Base-by-base conservation (phyloP, 2,113 vertebrate genomes). In the Polypterus bichir region DNA sequence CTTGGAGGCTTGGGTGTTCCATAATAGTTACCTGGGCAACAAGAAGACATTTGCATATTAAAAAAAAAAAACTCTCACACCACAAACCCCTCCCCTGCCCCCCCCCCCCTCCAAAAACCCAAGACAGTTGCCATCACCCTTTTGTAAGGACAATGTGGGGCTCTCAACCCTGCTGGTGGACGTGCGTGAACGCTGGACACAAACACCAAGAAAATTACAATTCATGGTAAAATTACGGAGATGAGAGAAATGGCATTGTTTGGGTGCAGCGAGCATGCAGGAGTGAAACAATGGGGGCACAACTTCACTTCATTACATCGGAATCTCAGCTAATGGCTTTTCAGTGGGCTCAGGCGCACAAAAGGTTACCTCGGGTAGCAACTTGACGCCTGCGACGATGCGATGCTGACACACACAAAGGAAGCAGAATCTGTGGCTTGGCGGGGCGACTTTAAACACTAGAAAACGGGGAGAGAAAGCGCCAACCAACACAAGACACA, bases 11-110 rank as follows among this genome's bases (percentile, higher is more conserved):
- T 98, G 82, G 96, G 96, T 48, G 96, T 98, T 87, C 96, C 96
- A 94, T 98, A 98, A 90, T 98, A 98, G 94, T 98, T 98, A 89
- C 94, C 96, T 98, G 91, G 91, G 88, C 76, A 85, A 93, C 81
- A 71, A 77, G 85, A 79, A 77, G 79, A 87, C 82, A 92, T 94
- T 80, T 83, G 79, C 85, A 92, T 89, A 81, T 84, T 86, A 71
- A 68, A 71, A 66, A 79, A 73, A 64, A 57, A 67, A 67, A 49
- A 71, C 27, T 27, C 27, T 27, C 27, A 27, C 27, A 27, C 27
- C 27, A 27, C 27, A 27, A 27, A 27, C 27, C 27, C 27, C 27
- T 27, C 27, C 1, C 1, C 2, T 2, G 27, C 27, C 27, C 27
- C 27, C n/a, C n/a, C n/a, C n/a, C n/a, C n/a, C n/a, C n/a, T n/a